Conservation (phyloP, 2,888 invertebrate species). For the Nudaria mundana region DNA sequence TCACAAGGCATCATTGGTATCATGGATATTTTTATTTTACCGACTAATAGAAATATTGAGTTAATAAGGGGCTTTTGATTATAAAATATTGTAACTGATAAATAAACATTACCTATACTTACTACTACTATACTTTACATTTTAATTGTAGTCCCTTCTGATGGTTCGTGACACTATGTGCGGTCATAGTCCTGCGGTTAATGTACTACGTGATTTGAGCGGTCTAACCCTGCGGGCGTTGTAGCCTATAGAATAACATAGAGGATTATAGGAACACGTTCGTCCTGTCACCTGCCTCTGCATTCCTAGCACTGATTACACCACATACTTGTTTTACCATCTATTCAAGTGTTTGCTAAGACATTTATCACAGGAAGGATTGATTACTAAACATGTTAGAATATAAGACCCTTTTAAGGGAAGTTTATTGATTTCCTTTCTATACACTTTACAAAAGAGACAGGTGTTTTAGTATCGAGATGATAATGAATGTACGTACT, state of each 20-base stretch:
- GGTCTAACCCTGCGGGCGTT: constrained; percentile 56
- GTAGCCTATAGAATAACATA: constrained; percentile 24
- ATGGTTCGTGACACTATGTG: constrained; percentile 42
- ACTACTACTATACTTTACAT: too few species aligned
- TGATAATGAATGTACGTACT: too few species aligned
- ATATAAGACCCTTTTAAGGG: constrained; percentile 13
- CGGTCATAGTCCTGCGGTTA: constrained; percentile 77
- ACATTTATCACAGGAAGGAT: constrained; percentile 45
- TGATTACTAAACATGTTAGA: constrained; percentile 14
- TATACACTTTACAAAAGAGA: not conserved
- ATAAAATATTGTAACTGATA: too few species aligned
- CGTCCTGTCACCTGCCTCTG: constrained; percentile 76
- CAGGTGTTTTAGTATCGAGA: too few species aligned
- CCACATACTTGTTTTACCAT: constrained; percentile 57
- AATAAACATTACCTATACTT: too few species aligned
- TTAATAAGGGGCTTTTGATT: too few species aligned
- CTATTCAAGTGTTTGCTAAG: constrained; percentile 40
- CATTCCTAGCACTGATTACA: constrained; percentile 74
- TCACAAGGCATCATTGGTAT: too few species aligned
- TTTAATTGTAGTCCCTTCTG: constrained; percentile 18
- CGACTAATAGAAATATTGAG: too few species aligned
- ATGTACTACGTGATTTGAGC: constrained; percentile 73
- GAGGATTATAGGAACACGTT: constrained; percentile 42
- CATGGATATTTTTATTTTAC: too few species aligned
- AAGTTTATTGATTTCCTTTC: not conserved